Evolutionary conservation across 35 echinoderm and acorn worm species (phyloP).

Genomic region (Hemicentrotus pulcherrimus): DNA sequence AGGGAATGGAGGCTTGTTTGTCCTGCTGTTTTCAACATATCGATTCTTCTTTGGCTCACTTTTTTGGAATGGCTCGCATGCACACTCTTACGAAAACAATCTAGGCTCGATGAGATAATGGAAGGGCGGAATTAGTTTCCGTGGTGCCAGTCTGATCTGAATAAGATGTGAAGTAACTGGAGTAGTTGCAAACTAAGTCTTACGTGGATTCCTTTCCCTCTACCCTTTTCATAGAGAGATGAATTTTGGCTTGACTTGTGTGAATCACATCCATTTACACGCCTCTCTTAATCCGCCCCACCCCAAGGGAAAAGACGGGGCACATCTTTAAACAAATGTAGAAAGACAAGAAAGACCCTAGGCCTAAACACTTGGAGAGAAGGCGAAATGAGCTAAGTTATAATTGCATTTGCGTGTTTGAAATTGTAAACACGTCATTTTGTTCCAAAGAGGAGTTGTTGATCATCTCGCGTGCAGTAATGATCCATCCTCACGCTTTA

Average conservation of each 20-base stretch:
- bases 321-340: not conserved
- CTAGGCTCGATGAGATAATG: not conserved
- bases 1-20: slow-evolving; percentile 9
- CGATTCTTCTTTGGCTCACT: slow-evolving; percentile 10
- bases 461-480: not conserved
- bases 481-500: slow-evolving; percentile 1
- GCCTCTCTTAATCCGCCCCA: not conserved
- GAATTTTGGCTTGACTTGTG: not conserved
- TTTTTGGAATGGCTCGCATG: not conserved
- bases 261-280: not conserved
- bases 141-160: not conserved
- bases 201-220: not conserved
- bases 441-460: not conserved
- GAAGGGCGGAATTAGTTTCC: not conserved
- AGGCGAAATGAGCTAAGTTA: not conserved
- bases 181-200: not conserved
- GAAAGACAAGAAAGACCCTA: not conserved
- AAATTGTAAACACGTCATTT: not conserved
- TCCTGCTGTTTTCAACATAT: not conserved
- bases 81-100: not conserved
- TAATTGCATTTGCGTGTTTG: not conserved
- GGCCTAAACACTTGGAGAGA: not conserved
- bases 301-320: not conserved
- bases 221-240: not conserved
- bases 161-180: not conserved